A percentile compares a stretch with the other conserved stretches of the same genome.
These are phyloP conservation scores for Ctenopoma multispine DNA, from an alignment of 2,797 vertebrate genomes.

Conservation along the genomic window DNA sequence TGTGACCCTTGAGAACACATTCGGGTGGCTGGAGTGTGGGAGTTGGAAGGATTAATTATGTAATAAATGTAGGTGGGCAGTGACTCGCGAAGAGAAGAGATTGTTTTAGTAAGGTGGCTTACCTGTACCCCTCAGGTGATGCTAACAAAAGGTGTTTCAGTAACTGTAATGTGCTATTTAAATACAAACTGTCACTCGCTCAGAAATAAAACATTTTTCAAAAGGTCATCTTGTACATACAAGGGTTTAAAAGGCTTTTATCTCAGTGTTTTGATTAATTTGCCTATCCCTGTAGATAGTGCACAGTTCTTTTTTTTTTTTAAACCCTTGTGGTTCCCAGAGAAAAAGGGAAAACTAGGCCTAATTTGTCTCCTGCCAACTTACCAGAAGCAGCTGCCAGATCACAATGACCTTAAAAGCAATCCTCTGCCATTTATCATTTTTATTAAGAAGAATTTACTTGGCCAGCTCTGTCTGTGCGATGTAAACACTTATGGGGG, in stretches of 20 bases:
- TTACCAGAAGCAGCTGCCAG: slow-evolving; percentile 54
- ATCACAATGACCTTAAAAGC: slow-evolving; percentile 73
- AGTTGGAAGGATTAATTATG: slow-evolving; percentile 66
- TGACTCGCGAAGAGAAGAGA: slow-evolving; percentile 30
- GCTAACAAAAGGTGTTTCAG: slow-evolving; percentile 55
- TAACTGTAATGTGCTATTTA: slow-evolving; percentile 45
- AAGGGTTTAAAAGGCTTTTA: slow-evolving; percentile 68
- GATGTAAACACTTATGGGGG: slow-evolving; percentile 42
- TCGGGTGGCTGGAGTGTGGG: slow-evolving; percentile 51
- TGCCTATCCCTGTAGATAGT: slow-evolving; percentile 24
- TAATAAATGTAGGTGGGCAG: slow-evolving; percentile 61
- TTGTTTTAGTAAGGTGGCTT: slow-evolving; percentile 47
- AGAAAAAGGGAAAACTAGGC: slow-evolving; percentile 49
- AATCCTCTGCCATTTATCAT: slow-evolving; percentile 66
- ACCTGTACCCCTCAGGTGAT: slow-evolving; percentile 26
- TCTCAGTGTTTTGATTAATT: slow-evolving; percentile 65
- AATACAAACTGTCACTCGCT: slow-evolving; percentile 36
- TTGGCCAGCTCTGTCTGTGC: slow-evolving; percentile 38
- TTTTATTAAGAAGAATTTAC: slow-evolving; percentile 65
- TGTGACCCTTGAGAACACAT: slow-evolving; percentile 47
- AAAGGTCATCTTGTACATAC: slow-evolving; percentile 65
- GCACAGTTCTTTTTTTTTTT: slow-evolving; percentile 33
- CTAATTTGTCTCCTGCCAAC: slow-evolving; percentile 75
- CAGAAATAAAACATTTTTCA: slow-evolving; percentile 47
- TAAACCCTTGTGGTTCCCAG: slow-evolving; percentile 46